phyloP scores from a whole-genome alignment of 2,797 vertebrate species.

The Huso huso region DNA sequence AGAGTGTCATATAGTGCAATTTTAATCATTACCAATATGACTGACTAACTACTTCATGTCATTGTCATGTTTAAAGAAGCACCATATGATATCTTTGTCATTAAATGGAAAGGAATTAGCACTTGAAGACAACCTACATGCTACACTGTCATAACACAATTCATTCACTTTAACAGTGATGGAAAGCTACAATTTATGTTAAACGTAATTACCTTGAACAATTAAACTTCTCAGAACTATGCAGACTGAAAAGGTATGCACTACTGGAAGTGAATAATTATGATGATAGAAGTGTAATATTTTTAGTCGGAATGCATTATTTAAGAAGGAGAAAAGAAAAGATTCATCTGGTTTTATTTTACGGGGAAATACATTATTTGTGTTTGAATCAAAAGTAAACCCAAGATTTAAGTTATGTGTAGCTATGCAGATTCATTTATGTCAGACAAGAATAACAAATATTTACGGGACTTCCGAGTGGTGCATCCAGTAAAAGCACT shows the following conservation, averaged over 20 bases:
- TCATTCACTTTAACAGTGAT: constrained; percentile 36
- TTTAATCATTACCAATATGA: constrained; percentile 63
- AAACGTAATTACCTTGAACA: constrained; percentile 72
- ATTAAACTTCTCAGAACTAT: constrained; percentile 54
- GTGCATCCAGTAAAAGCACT: too few species aligned
- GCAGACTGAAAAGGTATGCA: constrained; percentile 19
- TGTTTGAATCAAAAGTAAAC: too few species aligned
- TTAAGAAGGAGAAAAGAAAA: background rate
- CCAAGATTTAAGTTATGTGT: too few species aligned
- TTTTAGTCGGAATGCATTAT: constrained; percentile 13
- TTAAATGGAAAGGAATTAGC: constrained; percentile 58
- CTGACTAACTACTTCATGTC: constrained; percentile 74
- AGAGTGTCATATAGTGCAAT: constrained; percentile 57
- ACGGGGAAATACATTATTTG: too few species aligned
- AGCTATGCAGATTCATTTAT: too few species aligned
- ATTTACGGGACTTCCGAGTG: too few species aligned
- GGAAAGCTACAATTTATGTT: constrained; percentile 69
- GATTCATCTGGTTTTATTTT: background rate
- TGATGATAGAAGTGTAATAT: background rate
- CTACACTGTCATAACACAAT: constrained; percentile 65
- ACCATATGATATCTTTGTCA: constrained; percentile 78
- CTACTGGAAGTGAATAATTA: constrained; percentile 4
- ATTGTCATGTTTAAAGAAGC: constrained; percentile 72
- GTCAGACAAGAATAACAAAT: too few species aligned
- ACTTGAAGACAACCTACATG: constrained; percentile 54